These are phyloP conservation scores for Hydrotaea diabolus DNA, from an alignment of 2,888 invertebrate genomes.

Conservation along the genomic window DNA sequence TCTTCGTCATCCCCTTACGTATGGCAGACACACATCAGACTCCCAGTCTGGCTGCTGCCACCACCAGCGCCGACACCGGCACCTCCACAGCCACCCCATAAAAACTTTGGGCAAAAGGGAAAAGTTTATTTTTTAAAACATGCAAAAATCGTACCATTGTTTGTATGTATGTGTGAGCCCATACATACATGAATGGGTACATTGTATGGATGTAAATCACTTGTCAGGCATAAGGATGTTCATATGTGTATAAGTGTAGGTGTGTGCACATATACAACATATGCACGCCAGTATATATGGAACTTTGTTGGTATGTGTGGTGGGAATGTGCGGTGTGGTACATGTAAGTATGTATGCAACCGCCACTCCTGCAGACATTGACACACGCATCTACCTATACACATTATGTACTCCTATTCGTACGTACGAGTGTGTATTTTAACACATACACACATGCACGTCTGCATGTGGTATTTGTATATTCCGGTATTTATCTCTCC, in stretches of 20 bases:
- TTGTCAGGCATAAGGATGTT: not conserved
- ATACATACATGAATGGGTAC: not conserved
- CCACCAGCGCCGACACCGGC: not conserved
- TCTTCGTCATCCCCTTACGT: too few species aligned
- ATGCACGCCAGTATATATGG: too few species aligned
- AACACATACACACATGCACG: not conserved
- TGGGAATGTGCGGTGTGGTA: too few species aligned
- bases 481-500: slow-evolving; percentile 5
- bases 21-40: too few species aligned
- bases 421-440: not conserved
- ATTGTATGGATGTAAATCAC: not conserved
- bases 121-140: not conserved
- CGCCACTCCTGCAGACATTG: not conserved
- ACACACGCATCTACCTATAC: not conserved
- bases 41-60: not conserved
- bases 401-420: not conserved
- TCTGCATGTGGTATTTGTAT: not conserved
- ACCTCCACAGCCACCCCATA: not conserved
- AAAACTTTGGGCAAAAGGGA: not conserved
- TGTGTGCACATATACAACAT: not conserved
- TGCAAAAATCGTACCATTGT: not conserved
- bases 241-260: not conserved
- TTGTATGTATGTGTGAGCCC: not conserved
- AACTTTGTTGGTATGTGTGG: too few species aligned
- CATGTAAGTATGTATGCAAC: not conserved